Conservation (phyloP, 1,140 invertebrate genomes). For the Cecropterus lyciades region DNA sequence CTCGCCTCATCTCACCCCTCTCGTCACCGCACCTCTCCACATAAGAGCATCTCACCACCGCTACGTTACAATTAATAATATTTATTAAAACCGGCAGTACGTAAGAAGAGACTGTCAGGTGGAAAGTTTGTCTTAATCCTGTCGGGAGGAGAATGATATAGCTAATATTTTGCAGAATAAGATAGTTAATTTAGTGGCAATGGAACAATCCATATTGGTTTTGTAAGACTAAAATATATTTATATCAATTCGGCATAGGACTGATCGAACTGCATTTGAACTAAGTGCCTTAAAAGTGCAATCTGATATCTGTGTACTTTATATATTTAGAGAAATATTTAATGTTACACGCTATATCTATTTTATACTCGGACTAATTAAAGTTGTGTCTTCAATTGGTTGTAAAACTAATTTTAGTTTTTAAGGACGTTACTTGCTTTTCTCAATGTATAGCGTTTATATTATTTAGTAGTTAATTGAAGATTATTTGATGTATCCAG, state of each 20-base stretch:
- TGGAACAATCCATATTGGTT: not conserved
- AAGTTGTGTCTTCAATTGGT: constrained; percentile 24
- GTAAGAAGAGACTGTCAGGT: no score
- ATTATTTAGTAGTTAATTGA: constrained; percentile 12
- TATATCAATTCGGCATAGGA: constrained; percentile 32
- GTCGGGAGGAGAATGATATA: no score
- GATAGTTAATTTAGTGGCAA: not conserved
- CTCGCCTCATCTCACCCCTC: no score
- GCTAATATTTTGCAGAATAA: no score
- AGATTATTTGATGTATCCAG: not conserved
- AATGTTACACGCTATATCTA: constrained; percentile 36
- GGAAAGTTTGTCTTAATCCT: no score
- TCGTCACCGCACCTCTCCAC: no score
- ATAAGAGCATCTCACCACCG: no score
- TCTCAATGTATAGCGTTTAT: constrained; percentile 16
- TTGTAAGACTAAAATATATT: constrained; percentile 1
- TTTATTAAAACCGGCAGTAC: no score
- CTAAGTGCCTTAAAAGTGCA: constrained; percentile 35
- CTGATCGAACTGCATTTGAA: constrained; percentile 39
- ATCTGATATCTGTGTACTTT: constrained; percentile 42
- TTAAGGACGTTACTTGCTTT: constrained; percentile 13
- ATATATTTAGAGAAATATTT: constrained; percentile 44
- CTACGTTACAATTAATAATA: no score
- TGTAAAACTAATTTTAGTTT: constrained; percentile 22
- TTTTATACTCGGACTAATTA: constrained; percentile 9